Evolutionary conservation across 2,888 invertebrate genomes (phyloP), one percentile per base, ranked within the genome.

Genomic region (Escarpia spicata): DNA sequence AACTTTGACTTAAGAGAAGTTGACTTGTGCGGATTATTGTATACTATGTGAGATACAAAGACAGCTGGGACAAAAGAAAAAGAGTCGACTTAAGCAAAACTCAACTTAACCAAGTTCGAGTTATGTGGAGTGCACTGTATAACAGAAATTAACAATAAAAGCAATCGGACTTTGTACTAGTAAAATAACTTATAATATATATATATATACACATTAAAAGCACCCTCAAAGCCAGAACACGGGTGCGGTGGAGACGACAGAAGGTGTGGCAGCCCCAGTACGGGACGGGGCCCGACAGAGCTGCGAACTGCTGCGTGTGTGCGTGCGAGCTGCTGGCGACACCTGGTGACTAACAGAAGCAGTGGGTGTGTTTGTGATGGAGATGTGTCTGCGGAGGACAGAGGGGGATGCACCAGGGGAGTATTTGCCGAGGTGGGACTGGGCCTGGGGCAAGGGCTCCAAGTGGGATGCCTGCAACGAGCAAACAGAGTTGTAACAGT

Each of bases 371-470:
- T 75, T 75, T 75, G 75, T 75, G 75, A 75, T 26, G 6, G 75
- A 75, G 26, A 75, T 75, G 26, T 75, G 75, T 15, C 75, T 15
- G 75, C 75, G 75, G 4, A 75, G 75, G n/a, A 91, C 19, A 19
- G 91, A 43, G 91, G 91, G 52, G 6, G 58, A 44, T 8, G 37
- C 91, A 58, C 44, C 91, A 4, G 91, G 91, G 37, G 91, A 91
- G 52, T 91, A 91, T 91, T 91, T 91, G 52, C 91, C 91, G 19
- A 91, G 45, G 52, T 91, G 91, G 37, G 91, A 91, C 45, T 91
- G 91, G n/a, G 91, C 91, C n/a, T 58, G 91, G n/a, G 91, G 91
- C 19, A 91, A 31, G 37, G 91, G 91, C n/a, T 91, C 91, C 45
- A 91, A 91, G 44, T 58, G 43, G 37, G 58, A 12, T 12, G 44